phyloP scores from a whole-genome alignment of 2,113 vertebrate genomes.

The Actinemys pallida region DNA sequence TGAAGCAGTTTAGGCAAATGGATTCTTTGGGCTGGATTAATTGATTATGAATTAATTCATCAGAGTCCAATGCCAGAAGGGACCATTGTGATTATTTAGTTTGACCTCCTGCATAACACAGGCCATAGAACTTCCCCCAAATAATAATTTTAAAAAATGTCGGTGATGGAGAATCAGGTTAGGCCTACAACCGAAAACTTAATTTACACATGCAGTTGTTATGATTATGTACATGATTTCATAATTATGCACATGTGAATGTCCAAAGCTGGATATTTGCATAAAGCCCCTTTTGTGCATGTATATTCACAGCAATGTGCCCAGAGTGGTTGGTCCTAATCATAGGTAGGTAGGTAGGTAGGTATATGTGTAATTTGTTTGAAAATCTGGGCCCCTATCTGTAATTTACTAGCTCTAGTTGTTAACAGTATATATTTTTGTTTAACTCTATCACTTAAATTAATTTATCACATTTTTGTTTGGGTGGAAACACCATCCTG shows the following conservation, averaged over 20 bases:
- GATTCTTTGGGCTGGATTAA: background rate
- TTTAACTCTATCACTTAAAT: background rate
- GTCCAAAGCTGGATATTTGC: background rate
- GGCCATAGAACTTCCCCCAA: background rate
- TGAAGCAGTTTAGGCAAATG: accelerated
- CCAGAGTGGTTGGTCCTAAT: background rate
- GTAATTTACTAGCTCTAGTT: background rate
- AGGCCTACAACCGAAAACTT: background rate
- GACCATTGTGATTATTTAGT: background rate
- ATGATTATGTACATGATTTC: background rate
- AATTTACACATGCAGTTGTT: background rate
- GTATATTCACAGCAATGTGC: background rate
- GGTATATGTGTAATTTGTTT: background rate
- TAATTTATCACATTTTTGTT: background rate
- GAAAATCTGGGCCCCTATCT: background rate
- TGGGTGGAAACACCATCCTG: background rate
- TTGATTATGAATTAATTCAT: background rate
- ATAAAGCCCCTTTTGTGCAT: background rate
- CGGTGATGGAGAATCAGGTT: background rate
- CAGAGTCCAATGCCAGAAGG: background rate
- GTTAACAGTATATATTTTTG: background rate
- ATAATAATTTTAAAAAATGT: background rate
- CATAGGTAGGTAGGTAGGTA: background rate
- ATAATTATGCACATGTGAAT: background rate
- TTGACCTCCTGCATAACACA: background rate